Base-by-base conservation (phyloP, 2,888 invertebrate species). In the Eristalinus aeneus region DNA sequence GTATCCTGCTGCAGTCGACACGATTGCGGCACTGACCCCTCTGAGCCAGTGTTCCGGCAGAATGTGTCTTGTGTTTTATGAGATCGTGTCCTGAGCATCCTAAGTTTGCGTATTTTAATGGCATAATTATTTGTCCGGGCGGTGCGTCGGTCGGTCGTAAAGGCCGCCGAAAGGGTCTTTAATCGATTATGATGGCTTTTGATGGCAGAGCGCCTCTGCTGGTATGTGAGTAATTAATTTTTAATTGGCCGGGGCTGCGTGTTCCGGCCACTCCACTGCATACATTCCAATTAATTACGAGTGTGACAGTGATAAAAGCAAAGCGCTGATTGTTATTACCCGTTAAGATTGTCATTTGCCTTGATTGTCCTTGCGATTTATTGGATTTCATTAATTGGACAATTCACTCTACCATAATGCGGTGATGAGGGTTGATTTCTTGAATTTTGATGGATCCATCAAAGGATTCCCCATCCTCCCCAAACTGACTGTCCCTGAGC, bases 261-360 rank as follows among this genome's bases (percentile, higher is more conserved):
- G 39, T 56, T 11, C 5, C 11, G 56, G 23, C 3, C 10, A 36
- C 32, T 75, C 27, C 12, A n/a, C n/a, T n/a, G 54, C 60, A 64
- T 46, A 61, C 77, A 61, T 82, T 78, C 67, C 82, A 86, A 86
- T 86, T 82, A 86, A 82, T 86, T 82, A 74, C 74, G 74, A 71
- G 77, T 82, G 86, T 82, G 74, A 82, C 77, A 65, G 63, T 78
- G 74, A 82, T 86, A 78, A 86, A 82, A 74, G 64, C 63, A 20
- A 56, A 23, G 76, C 68, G 68, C 63, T 82, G 68, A 84, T 71
- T 65, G 71, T 61, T 74, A 78, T 69, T 65, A 65, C 46, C 81
- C 34, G 9, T 10, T 27, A 65, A 81, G 60, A 86, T 65, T 31
- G 65, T 60, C 73, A 74, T 77, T 73, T 65, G 77, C 60, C 68